A percentile compares a stretch with the other conserved stretches of the same genome.
These are phyloP conservation scores for Berghia stephanieae DNA, from an alignment of 1,140 invertebrate species.

Conservation along the genomic window DNA sequence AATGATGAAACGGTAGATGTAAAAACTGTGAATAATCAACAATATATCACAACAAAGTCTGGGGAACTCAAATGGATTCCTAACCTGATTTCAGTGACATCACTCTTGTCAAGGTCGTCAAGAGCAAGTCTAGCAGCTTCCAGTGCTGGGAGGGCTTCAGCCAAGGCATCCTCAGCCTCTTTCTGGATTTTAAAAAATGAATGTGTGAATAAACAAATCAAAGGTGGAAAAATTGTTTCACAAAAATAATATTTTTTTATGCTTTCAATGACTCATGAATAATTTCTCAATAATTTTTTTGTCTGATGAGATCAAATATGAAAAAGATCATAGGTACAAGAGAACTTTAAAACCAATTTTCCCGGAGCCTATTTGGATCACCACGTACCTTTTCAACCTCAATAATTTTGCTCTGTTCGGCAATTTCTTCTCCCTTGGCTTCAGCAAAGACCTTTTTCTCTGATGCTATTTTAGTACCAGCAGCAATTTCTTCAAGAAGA, in stretches of 20 bases:
- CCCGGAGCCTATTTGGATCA: neutral
- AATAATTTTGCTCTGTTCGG: conserved; percentile 80
- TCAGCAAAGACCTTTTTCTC: conserved; percentile 81
- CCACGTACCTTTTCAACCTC: conserved; percentile 75
- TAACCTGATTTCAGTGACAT: conserved; percentile 89
- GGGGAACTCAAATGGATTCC: neutral
- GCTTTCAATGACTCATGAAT: neutral
- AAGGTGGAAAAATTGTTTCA: neutral
- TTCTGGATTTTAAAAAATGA: conserved; percentile 45
- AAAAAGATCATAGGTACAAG: too few species aligned
- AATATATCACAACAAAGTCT: neutral
- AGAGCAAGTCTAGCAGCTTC: conserved; percentile 82
- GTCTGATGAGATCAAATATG: too few species aligned
- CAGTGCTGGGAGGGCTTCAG: conserved; percentile 81
- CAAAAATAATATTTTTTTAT: neutral
- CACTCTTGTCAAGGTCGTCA: conserved; percentile 82
- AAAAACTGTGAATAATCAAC: too few species aligned
- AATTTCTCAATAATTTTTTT: too few species aligned
- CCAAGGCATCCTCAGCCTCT: conserved; percentile 81
- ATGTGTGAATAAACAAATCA: neutral
- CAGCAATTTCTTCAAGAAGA: conserved; percentile 75
- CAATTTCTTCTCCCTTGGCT: conserved; percentile 81
- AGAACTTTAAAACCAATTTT: neutral
- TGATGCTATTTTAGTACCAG: conserved; percentile 73
- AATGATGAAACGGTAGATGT: too few species aligned